Percentiles rank a stretch among this genome's conserved stretches.
Conservation (phyloP, 1,140 invertebrate species). For the Drosophila equinoxialis region DNA sequence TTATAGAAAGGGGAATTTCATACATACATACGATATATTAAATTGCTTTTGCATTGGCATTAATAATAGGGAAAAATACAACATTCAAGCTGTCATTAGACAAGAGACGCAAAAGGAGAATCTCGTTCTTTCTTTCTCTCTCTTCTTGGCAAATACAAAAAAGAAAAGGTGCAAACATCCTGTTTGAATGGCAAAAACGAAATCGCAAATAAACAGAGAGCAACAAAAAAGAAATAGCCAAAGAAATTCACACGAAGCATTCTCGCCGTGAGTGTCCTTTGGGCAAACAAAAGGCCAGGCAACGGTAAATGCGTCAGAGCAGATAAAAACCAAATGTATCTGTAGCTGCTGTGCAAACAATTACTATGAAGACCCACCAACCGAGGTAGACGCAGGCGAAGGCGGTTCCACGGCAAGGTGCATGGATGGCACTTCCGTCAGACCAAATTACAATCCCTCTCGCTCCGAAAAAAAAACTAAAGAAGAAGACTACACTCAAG, state of each 20-base stretch:
- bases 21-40: slow-evolving; percentile 35
- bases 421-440: slow-evolving; percentile 54
- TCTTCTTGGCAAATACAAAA: not conserved
- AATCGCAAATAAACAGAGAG: slow-evolving; percentile 25
- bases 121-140: not conserved
- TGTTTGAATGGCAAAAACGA: slow-evolving; percentile 27
- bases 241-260: slow-evolving; percentile 58
- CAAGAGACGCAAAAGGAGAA: slow-evolving; percentile 34
- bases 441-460: not conserved
- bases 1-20: slow-evolving; percentile 31
- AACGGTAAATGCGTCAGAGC: slow-evolving; percentile 51
- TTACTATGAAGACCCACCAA: slow-evolving; percentile 51
- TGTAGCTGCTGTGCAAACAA: slow-evolving; percentile 70
- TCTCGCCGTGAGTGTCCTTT: slow-evolving; percentile 18
- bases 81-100: slow-evolving; percentile 49
- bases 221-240: slow-evolving; percentile 25
- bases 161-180: slow-evolving; percentile 60
- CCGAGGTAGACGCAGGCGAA: slow-evolving; percentile 15
- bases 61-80: slow-evolving; percentile 28
- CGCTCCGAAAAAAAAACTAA: slow-evolving; percentile 34
- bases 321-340: slow-evolving; percentile 54
- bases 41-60: slow-evolving; percentile 60
- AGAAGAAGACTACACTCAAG: slow-evolving; percentile 51
- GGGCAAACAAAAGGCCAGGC: slow-evolving; percentile 33
- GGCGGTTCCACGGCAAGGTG: slow-evolving; percentile 19